Base-by-base conservation (phyloP, 2,113 vertebrate genomes). In the Platysternon megacephalum region DNA sequence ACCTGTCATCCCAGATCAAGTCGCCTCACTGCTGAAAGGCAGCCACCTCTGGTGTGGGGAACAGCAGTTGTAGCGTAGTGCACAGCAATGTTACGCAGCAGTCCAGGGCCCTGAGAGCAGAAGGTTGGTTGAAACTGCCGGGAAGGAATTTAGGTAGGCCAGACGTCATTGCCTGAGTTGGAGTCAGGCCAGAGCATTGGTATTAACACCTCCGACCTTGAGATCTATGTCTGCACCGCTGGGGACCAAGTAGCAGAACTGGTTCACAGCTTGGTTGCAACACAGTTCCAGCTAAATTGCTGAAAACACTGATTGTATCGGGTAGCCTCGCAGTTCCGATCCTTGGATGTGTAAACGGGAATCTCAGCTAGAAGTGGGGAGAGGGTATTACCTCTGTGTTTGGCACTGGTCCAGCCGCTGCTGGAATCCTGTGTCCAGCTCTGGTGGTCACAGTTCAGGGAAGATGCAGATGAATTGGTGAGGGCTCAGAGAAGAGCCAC, bases 171-270 rank as follows among this genome's bases (percentile, higher is more conserved):
- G 78, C 46, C 16, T 14, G 11, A 16, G 29, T 17, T 53, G 52
- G 52, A 91, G 87, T 79, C 16, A 19, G 83, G 94, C 88, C 3
- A 79, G 90, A 84, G 88, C 56, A 84, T 58, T 42, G 93, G 88
- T 95, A 96, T 96, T 95, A 97, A 95, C 93, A 82, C 80, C 2
- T 26, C 29, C 17, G 44, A 48, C 21, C 24, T 26, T 58, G 55
- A 65, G 46, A 49, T 51, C 48, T n/a, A 4, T 19, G 35, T 35
- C 22, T 49, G 65, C 29, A 46, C 35, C 1, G 28, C 44, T 78
- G 22, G 61, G 80, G 29, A 81, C 13, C 56, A 82, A 94, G 91
- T 42, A 2, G 93, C 80, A 88, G 44, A 94, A 95, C 90, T 48
- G 91, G 96, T 94, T 97, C 79, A 79, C 76, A 85, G 87, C 92